A percentile compares a stretch with the other conserved stretches of the same genome.
These are phyloP conservation scores for Xenops minutus DNA, from an alignment of 2,797 vertebrate species.

Conservation along the genomic window DNA sequence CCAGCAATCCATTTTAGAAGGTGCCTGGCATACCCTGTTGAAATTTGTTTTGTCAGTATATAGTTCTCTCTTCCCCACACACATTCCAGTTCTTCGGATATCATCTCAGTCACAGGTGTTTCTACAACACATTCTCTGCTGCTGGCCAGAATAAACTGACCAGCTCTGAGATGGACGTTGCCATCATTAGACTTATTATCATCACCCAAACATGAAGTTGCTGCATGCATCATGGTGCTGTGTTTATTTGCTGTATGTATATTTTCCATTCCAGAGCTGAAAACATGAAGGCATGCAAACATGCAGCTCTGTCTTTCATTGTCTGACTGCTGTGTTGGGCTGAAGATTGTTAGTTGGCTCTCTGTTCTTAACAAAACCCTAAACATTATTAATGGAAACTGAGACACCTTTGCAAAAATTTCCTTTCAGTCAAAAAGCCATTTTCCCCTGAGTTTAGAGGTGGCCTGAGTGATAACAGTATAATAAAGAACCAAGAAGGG, in stretches of 20 bases:
- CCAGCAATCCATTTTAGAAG: not conserved
- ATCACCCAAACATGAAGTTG: not conserved
- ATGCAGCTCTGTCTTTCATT: not conserved
- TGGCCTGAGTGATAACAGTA: not conserved
- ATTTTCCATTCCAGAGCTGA: not conserved
- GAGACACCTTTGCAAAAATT: not conserved
- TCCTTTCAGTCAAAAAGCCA: not conserved
- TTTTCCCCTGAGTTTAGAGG: not conserved
- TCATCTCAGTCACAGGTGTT: not conserved
- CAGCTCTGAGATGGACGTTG: not conserved
- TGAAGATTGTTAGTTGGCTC: not conserved
- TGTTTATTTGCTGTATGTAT: not conserved
- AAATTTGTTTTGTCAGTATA: not conserved
- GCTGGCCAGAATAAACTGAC: not conserved
- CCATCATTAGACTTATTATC: not conserved
- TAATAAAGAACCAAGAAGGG: not conserved
- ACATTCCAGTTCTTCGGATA: not conserved
- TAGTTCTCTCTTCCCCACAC: not conserved
- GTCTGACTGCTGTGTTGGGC: not conserved
- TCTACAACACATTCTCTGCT: not conserved
- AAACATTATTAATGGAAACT: not conserved
- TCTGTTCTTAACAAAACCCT: not conserved
- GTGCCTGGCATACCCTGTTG: not conserved
- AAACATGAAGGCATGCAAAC: not conserved
- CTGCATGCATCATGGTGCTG: fast-evolving